phyloP scores from a whole-genome alignment of 64 coral and sea anemone genomes.

The Platygyra sinensis region DNA sequence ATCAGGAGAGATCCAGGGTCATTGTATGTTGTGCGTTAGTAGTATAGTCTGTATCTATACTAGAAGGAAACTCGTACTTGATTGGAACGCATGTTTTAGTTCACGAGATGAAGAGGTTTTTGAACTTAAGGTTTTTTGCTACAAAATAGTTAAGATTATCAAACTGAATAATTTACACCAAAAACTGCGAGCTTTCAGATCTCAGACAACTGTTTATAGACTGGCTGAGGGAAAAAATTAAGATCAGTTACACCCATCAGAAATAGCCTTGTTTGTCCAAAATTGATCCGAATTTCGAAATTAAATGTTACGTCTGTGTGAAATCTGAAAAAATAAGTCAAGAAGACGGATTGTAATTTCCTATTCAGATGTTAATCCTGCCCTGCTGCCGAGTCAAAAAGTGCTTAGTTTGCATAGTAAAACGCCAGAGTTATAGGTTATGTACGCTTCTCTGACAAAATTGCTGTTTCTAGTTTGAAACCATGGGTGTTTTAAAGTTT shows the following conservation, averaged over 20 bases:
- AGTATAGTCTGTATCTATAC: no score
- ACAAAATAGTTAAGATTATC: background rate
- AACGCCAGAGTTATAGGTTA: no score
- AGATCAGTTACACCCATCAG: background rate
- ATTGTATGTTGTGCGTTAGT: no score
- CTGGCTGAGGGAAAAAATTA: background rate
- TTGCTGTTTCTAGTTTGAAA: background rate
- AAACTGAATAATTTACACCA: background rate
- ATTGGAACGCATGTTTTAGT: background rate
- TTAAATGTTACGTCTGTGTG: background rate
- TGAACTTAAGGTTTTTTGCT: background rate
- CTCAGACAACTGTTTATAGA: background rate
- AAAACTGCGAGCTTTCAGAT: background rate
- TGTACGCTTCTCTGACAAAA: no score
- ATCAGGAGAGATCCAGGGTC: no score
- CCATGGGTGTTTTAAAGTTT: background rate
- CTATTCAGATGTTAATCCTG: no score
- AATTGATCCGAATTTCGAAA: background rate
- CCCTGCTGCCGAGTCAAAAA: no score
- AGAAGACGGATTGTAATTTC: no score
- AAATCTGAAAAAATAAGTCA: background rate
- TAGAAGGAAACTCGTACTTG: background rate
- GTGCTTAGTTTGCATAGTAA: no score
- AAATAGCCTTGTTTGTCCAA: background rate
- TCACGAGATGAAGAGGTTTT: background rate